Percentiles rank a stretch among this genome's conserved stretches.
phyloP scores from a whole-genome alignment of 2,888 invertebrate genomes.

The Andricus curvator region DNA sequence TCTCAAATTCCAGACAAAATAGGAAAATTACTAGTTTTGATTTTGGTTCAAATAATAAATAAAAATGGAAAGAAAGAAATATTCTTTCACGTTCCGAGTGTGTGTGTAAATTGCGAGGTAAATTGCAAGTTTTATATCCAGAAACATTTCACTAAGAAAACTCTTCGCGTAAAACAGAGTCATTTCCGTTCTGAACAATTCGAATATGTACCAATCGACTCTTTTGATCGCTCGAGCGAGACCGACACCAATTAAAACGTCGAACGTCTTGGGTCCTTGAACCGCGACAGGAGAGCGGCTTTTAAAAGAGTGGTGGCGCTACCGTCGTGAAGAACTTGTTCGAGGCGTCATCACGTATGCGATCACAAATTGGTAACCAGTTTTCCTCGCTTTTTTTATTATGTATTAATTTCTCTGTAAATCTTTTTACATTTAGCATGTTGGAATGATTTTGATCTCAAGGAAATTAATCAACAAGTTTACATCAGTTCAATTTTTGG shows the following conservation, averaged over 20 bases:
- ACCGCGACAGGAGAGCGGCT: constrained; percentile 10
- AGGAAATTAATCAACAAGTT: not conserved
- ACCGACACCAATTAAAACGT: constrained; percentile 37
- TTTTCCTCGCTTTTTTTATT: not conserved
- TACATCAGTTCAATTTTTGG: no score
- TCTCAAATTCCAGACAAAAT: not conserved
- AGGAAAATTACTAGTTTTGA: no score
- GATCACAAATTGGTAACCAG: not conserved
- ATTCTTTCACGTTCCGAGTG: no score
- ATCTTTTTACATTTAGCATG: not conserved
- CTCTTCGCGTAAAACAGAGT: not conserved
- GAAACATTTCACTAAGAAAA: constrained; percentile 17
- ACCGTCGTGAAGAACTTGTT: not conserved
- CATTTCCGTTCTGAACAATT: constrained; percentile 28
- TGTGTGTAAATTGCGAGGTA: no score
- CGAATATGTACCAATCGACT: constrained; percentile 44
- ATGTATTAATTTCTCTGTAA: not conserved
- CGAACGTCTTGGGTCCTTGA: constrained; percentile 45
- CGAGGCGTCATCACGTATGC: not conserved
- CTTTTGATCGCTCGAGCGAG: constrained; percentile 17
- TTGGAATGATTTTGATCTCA: not conserved
- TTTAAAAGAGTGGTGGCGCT: not conserved
- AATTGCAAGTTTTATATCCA: not conserved
- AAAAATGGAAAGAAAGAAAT: no score
- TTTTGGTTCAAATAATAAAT: no score